These are phyloP conservation scores for Polia nebulosa DNA, from an alignment of 2,888 invertebrate genomes.

Conservation along the genomic window DNA sequence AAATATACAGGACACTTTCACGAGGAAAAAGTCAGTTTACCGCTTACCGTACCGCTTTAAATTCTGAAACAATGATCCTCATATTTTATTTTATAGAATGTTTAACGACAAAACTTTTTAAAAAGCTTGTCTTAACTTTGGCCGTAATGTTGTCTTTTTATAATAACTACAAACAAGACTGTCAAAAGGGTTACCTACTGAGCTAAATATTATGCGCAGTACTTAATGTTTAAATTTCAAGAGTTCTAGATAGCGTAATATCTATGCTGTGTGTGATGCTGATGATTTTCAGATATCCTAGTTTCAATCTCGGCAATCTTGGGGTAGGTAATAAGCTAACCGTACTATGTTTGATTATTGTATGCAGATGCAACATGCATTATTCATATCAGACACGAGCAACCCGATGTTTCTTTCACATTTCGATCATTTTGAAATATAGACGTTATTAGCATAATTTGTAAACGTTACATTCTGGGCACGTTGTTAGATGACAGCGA, in stretches of 20 bases:
- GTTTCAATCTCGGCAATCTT: slow-evolving; percentile 29
- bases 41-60: slow-evolving; percentile 7
- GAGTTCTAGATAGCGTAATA: neutral
- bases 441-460: slow-evolving; percentile 28
- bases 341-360: slow-evolving; percentile 14
- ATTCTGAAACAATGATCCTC: slow-evolving; percentile 26
- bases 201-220: slow-evolving; percentile 1
- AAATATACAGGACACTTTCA: neutral
- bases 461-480: neutral
- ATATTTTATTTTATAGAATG: slow-evolving; percentile 12
- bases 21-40: neutral
- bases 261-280: neutral
- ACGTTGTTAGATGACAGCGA: slow-evolving; percentile 8
- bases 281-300: neutral
- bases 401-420: neutral
- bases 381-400: slow-evolving; percentile 19
- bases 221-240: too few species aligned
- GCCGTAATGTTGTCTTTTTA: neutral
- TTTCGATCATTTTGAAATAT: slow-evolving; percentile 22
- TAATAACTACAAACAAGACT: neutral
- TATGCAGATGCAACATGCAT: slow-evolving; percentile 31
- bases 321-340: slow-evolving; percentile 6
- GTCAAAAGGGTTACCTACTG: neutral
- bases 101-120: slow-evolving; percentile 29
- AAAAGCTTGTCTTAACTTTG: slow-evolving; percentile 3